Evolutionary conservation across 2,797 vertebrate genomes (phyloP).

Genomic region (Gallinago nigripennis): DNA sequence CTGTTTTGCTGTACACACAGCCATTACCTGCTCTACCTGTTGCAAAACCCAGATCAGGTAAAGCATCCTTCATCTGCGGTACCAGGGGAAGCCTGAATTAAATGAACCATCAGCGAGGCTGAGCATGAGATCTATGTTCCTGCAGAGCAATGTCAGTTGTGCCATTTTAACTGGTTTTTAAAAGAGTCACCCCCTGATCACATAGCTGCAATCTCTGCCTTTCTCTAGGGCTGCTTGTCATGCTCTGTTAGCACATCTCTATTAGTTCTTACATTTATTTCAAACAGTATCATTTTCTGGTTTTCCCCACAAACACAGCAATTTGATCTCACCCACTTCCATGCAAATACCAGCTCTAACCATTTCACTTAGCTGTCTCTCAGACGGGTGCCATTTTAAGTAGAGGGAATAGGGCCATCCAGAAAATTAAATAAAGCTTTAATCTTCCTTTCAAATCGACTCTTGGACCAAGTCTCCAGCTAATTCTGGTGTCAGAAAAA

Average conservation of each 20-base stretch:
- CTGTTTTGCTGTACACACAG: not conserved
- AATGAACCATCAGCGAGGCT: not conserved
- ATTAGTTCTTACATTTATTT: not conserved
- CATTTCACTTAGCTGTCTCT: not conserved
- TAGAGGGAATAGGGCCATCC: not conserved
- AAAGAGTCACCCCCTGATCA: not conserved
- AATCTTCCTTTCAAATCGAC: not conserved
- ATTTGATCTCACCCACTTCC: not conserved
- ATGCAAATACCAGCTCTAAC: not conserved
- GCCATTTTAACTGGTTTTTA: not conserved
- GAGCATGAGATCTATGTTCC: not conserved
- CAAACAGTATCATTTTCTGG: not conserved
- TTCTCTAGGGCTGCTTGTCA: not conserved
- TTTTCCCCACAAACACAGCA: not conserved
- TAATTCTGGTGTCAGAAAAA: not conserved
- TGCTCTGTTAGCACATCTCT: not conserved
- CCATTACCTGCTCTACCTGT: not conserved
- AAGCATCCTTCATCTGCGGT: not conserved
- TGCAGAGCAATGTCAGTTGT: not conserved
- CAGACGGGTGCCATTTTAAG: not conserved
- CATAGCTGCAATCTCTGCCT: not conserved
- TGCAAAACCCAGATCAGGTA: not conserved
- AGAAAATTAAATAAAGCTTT: not conserved
- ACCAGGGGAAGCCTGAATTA: not conserved
- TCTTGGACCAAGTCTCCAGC: not conserved